These are phyloP conservation scores for Aphelenchoides fujianensis DNA, from an alignment of 1,140 invertebrate genomes.

Conservation along the genomic window DNA sequence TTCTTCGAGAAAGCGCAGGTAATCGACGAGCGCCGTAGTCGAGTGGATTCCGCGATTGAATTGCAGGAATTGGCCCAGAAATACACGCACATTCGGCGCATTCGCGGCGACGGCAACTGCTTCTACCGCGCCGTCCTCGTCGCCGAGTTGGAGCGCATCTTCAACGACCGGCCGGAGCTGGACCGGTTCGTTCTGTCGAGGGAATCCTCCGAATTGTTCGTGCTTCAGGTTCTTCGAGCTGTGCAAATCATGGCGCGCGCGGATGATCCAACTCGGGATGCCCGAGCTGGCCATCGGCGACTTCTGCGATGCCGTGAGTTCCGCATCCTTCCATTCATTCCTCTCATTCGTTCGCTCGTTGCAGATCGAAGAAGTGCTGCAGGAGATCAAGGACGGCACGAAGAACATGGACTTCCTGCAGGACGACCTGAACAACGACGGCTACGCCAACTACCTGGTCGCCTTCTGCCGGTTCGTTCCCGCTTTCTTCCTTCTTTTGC, in stretches of 20 bases:
- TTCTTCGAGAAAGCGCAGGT: constrained; percentile 47
- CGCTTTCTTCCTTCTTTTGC: background rate
- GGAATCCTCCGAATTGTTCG: too few relatives aligned
- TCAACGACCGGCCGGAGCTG: constrained; percentile 35
- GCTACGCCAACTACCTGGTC: constrained; percentile 50
- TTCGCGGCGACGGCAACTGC: constrained; percentile 54
- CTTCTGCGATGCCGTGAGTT: constrained; percentile 49
- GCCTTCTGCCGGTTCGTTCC: constrained; percentile 37
- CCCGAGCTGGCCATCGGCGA: constrained; percentile 54
- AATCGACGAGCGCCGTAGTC: too few relatives aligned
- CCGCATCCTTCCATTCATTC: too few relatives aligned
- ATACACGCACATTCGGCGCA: constrained; percentile 47
- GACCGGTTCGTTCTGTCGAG: constrained; percentile 33
- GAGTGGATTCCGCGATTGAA: too few relatives aligned
- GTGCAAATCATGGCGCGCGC: constrained; percentile 40
- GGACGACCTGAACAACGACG: constrained; percentile 50
- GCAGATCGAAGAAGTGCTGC: constrained; percentile 44
- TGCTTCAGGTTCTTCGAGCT: constrained; percentile 32
- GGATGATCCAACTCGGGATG: constrained; percentile 42
- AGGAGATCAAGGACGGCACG: constrained; percentile 34
- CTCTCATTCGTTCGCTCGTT: constrained; percentile 16
- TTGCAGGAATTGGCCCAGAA: constrained; percentile 41
- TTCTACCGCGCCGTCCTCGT: constrained; percentile 51
- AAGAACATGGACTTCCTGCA: constrained; percentile 26
- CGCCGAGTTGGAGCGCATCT: constrained; percentile 39